Evolutionary conservation across 1,140 invertebrate genomes (phyloP).

Genomic region (Cherax destructor): DNA sequence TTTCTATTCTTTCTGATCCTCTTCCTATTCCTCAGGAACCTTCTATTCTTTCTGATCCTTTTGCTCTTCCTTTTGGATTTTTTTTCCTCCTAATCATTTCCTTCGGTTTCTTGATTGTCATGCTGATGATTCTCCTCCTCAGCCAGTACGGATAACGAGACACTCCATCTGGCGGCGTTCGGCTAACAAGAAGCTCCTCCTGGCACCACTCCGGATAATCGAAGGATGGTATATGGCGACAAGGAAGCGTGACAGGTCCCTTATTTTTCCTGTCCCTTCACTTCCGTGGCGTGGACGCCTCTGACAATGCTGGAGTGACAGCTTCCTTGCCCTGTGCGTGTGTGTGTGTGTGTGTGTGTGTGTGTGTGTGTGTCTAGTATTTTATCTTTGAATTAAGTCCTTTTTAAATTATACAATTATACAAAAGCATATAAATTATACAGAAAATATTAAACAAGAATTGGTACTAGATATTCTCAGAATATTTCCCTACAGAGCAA

Average conservation of each 20-base stretch:
- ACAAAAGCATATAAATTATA: too few relatives aligned
- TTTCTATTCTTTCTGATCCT: too few relatives aligned
- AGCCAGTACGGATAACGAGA: slow-evolving; percentile 13
- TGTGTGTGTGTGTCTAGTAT: not conserved
- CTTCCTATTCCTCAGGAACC: too few relatives aligned
- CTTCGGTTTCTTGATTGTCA: too few relatives aligned
- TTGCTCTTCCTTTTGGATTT: too few relatives aligned
- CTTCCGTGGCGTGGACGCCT: slow-evolving; percentile 29
- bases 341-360: slow-evolving; percentile 5
- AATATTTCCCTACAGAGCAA: too few relatives aligned
- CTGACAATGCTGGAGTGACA: slow-evolving; percentile 46
- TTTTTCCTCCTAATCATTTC: too few relatives aligned
- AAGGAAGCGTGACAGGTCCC: slow-evolving; percentile 42
- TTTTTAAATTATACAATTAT: too few relatives aligned
- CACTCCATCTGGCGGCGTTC: slow-evolving; percentile 28
- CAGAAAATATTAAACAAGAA: too few relatives aligned
- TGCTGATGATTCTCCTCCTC: not conserved
- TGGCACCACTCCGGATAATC: slow-evolving; percentile 50
- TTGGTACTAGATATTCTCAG: too few relatives aligned
- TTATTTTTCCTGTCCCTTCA: slow-evolving; percentile 59
- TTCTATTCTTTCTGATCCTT: too few relatives aligned
- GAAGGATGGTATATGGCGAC: slow-evolving; percentile 46
- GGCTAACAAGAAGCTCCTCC: slow-evolving; percentile 43
- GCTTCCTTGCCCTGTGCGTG: not conserved
- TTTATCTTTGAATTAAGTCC: too few relatives aligned